Evolutionary conservation across 2,113 vertebrate species (phyloP).

Genomic region (Platysteira castanea): DNA sequence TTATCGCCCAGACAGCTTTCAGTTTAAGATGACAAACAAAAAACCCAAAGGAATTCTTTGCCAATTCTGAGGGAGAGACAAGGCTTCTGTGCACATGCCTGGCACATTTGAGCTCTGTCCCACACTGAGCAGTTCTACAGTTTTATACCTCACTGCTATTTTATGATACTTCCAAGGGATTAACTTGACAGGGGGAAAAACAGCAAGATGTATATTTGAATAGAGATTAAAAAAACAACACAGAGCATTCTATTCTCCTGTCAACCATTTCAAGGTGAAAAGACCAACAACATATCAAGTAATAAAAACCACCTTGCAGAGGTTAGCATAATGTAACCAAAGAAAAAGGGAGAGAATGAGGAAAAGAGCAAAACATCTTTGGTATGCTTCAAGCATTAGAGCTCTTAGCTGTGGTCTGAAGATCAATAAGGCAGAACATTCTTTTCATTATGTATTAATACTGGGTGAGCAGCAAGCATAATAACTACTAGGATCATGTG

Average conservation of each 20-base stretch:
- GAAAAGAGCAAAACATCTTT: neutral
- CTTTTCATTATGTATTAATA: conserved; percentile 42
- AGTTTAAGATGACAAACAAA: neutral
- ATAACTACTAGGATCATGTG: neutral
- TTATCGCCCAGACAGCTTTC: neutral
- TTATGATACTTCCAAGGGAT: conserved; percentile 41
- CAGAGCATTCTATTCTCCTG: conserved; percentile 25
- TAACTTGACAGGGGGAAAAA: conserved; percentile 36
- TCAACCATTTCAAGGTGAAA: conserved; percentile 68
- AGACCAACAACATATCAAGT: neutral
- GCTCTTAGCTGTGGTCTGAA: neutral
- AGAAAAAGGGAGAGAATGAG: neutral
- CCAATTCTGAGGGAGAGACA: neutral
- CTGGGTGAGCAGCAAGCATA: neutral
- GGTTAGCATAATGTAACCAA: conserved; percentile 43
- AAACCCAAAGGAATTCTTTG: neutral
- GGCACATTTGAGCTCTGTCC: neutral
- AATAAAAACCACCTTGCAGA: conserved; percentile 22
- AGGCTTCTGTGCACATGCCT: neutral
- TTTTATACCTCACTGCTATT: neutral
- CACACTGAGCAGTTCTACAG: neutral
- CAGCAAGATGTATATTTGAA: conserved; percentile 46
- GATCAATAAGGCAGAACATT: conserved; percentile 55
- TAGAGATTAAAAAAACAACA: conserved; percentile 63
- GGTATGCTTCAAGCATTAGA: neutral